Conservation (phyloP, 2,113 vertebrate genomes). For the Vanacampus margaritifer region DNA sequence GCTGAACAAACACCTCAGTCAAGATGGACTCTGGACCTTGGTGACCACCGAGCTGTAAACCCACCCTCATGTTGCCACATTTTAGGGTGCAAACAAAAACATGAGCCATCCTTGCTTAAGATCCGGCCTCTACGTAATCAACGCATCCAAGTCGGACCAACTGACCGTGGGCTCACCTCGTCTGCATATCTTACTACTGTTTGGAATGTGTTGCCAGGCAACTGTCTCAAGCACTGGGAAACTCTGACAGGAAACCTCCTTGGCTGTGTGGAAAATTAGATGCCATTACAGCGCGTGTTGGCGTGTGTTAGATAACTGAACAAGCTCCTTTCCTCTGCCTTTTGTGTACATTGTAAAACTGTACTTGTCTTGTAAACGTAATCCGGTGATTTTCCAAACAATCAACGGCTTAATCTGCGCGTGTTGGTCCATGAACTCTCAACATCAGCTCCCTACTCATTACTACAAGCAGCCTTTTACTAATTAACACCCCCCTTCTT, state of each 20-base stretch:
- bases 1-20: constrained; percentile 54
- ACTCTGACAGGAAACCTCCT: constrained; percentile 64
- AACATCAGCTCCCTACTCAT: constrained; percentile 35
- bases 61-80: constrained; percentile 45
- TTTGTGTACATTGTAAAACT: constrained; percentile 9
- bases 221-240: constrained; percentile 65
- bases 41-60: constrained; percentile 37
- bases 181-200: constrained; percentile 52
- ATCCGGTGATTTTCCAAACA: constrained; percentile 23
- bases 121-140: constrained; percentile 31
- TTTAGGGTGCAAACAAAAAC: constrained; percentile 36
- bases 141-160: constrained; percentile 11
- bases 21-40: constrained; percentile 58
- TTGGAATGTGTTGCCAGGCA: constrained; percentile 70
- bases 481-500: constrained; percentile 49
- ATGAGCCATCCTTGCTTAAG: constrained; percentile 44
- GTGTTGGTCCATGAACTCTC: constrained; percentile 48
- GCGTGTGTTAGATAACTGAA: constrained; percentile 37
- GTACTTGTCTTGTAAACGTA: constrained; percentile 2
- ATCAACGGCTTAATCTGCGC: constrained; percentile 16
- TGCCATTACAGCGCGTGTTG: constrained; percentile 38
- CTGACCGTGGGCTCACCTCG: neutral
- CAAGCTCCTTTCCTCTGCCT: constrained; percentile 7
- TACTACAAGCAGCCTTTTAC: constrained; percentile 38
- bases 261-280: constrained; percentile 58